Evolutionary conservation across 2,797 vertebrate species (phyloP), one percentile per base, ranked within the genome.

Genomic region (Anomalospiza imberbis): DNA sequence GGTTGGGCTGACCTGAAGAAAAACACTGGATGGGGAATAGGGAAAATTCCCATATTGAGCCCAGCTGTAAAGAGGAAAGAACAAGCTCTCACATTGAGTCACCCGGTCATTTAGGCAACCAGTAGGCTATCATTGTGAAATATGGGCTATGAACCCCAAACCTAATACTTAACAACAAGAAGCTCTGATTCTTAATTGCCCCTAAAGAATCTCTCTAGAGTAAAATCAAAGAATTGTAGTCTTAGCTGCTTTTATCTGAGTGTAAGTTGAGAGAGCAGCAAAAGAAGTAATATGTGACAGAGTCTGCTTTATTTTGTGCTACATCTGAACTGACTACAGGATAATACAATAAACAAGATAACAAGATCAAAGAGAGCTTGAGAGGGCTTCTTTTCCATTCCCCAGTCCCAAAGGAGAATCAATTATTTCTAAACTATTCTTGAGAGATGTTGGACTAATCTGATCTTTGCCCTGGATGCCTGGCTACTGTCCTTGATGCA

Each of bases 281-380:
- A 89, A 85, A 80, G 24, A 90, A 91, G 63, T 51, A 82, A 91
- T 79, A 87, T 48, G 29, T 63, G 58, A 82, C 67, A 85, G 74
- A 75, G 70, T 40, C 89, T 95, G 82, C 47, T 94, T 93, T 94
- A 78, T 85, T 91, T 87, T 87, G 42, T 79, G 68, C 47, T 92
- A 58, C 84, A 77, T 89, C 45, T 80, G 63, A 95, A 85, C 91
- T 54, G 78, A 77, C 81, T 92, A 92, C 34, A 44, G 13, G 84
- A 82, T 95, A 89, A 95, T 74, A 80, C 19, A 95, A 89, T 96
- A 94, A 95, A 83, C 87, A 95, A 92, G 82, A 71, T 93, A 95
- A 95, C 76, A 89, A 85, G 75, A 96, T 93, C 93, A 95, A 93
- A 95, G 85, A 83, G 68, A 85, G 81, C 53, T 94, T 87, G 75